Conservation (phyloP, 1,140 invertebrate genomes). For the Saccostrea glomerata region DNA sequence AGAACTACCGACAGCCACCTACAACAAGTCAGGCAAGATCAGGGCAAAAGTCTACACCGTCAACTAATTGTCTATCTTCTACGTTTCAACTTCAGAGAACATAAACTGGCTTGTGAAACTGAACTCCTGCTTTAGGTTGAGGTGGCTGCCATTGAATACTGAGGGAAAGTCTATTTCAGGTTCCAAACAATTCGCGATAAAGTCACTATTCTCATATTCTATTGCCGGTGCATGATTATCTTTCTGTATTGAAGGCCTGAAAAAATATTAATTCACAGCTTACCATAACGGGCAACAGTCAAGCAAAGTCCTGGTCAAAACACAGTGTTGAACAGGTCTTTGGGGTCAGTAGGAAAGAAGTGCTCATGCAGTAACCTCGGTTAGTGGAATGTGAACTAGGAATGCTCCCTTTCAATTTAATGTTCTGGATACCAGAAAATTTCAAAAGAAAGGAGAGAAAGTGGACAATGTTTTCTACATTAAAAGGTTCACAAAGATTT, state of each 20-base stretch:
- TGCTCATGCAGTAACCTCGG: constrained; percentile 15
- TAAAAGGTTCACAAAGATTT: constrained; percentile 8
- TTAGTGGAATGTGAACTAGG: constrained; percentile 7
- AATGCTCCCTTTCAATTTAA: constrained; percentile 4
- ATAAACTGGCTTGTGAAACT: constrained; percentile 45
- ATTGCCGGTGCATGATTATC: constrained; percentile 28
- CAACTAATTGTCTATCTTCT: constrained; percentile 31
- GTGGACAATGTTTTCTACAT: constrained; percentile 1
- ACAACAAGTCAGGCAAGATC: constrained; percentile 70
- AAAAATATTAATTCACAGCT: constrained; percentile 52
- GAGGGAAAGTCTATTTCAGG: constrained; percentile 53
- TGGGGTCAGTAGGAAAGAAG: constrained; percentile 13
- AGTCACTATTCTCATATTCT: constrained; percentile 52
- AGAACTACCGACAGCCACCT: constrained; percentile 73
- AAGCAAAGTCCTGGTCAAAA: constrained; percentile 8
- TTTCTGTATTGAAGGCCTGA: constrained; percentile 53
- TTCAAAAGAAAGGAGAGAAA: not conserved
- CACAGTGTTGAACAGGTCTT: constrained; percentile 31
- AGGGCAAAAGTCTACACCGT: constrained; percentile 25
- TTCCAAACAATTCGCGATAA: constrained; percentile 51
- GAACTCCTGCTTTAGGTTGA: constrained; percentile 55
- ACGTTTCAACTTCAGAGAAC: constrained; percentile 47
- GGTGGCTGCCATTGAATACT: constrained; percentile 61
- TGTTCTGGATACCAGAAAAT: constrained; percentile 22
- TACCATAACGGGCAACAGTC: not conserved